Percentiles rank a stretch among this genome's conserved stretches.
These are phyloP conservation scores for Macropis europaea DNA, from an alignment of 2,888 invertebrate genomes.

Conservation along the genomic window DNA sequence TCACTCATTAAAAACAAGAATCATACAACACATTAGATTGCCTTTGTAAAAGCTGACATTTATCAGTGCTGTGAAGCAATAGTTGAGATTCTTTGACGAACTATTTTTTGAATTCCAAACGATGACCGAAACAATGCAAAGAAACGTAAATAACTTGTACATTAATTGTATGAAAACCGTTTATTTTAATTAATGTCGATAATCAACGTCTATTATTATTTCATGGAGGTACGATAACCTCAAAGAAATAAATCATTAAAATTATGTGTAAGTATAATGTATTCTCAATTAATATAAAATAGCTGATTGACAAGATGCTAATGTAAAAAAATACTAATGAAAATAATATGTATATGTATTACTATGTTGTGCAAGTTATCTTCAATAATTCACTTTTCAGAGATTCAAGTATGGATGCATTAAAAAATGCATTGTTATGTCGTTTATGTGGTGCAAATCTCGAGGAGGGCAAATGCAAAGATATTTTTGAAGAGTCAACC, in stretches of 20 bases:
- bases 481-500: slow-evolving; percentile 50
- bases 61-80: not conserved
- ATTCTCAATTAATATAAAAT: not conserved
- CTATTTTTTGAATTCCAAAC: not conserved
- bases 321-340: not conserved
- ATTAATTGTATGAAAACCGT: not conserved
- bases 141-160: not conserved
- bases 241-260: slow-evolving; percentile 13
- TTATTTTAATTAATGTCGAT: not conserved
- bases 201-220: not conserved
- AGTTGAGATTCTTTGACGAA: slow-evolving; percentile 1
- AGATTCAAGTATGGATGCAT: slow-evolving; percentile 43
- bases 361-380: not conserved
- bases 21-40: not conserved
- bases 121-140: not conserved
- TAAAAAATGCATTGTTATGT: slow-evolving; percentile 36
- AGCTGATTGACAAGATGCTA: not conserved
- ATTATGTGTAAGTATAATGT: slow-evolving; percentile 39
- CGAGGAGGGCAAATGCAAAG: slow-evolving; percentile 22
- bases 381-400: slow-evolving; percentile 23
- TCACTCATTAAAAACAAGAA: not conserved
- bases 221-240: slow-evolving; percentile 9
- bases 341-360: not conserved
- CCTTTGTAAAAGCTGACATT: not conserved
- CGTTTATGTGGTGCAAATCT: slow-evolving; percentile 56